These are phyloP conservation scores for Melieria omissa DNA, from an alignment of 2,888 invertebrate species.

Conservation along the genomic window DNA sequence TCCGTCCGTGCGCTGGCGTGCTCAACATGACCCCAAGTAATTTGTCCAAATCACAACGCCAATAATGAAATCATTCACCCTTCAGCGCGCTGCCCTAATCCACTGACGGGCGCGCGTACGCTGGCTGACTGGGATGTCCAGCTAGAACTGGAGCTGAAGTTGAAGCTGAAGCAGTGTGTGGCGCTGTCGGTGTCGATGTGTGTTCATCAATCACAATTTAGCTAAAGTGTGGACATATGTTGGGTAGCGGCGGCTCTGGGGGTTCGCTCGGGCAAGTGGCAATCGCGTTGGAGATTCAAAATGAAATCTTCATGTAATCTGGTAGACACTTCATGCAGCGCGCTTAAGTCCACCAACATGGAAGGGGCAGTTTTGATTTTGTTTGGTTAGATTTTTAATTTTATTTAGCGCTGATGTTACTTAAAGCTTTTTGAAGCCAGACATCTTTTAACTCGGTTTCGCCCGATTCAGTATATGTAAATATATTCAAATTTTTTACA, in stretches of 20 bases:
- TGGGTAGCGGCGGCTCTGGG: conserved; percentile 20
- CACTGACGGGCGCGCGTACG: neutral
- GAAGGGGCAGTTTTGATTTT: no score
- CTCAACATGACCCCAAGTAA: conserved; percentile 41
- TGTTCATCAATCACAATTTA: conserved; percentile 47
- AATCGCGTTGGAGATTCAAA: neutral
- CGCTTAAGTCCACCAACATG: neutral
- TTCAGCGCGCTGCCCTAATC: conserved; percentile 32
- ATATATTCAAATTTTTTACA: no score
- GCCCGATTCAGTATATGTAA: no score
- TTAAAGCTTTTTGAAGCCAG: no score
- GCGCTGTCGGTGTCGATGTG: conserved; percentile 20
- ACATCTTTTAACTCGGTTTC: no score
- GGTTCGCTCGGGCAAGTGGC: neutral
- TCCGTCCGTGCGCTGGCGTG: neutral
- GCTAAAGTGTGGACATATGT: conserved; percentile 42
- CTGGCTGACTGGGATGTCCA: neutral
- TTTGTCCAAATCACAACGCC: conserved; percentile 44
- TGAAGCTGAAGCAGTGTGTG: conserved; percentile 11
- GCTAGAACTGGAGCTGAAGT: conserved; percentile 6
- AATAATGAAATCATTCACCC: conserved; percentile 43
- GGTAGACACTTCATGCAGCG: conserved; percentile 4
- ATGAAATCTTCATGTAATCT: conserved; percentile 8
- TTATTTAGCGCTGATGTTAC: no score
- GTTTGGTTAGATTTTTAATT: no score